Conservation (phyloP, 2,888 invertebrate species). For the Aleiodes alternator region DNA sequence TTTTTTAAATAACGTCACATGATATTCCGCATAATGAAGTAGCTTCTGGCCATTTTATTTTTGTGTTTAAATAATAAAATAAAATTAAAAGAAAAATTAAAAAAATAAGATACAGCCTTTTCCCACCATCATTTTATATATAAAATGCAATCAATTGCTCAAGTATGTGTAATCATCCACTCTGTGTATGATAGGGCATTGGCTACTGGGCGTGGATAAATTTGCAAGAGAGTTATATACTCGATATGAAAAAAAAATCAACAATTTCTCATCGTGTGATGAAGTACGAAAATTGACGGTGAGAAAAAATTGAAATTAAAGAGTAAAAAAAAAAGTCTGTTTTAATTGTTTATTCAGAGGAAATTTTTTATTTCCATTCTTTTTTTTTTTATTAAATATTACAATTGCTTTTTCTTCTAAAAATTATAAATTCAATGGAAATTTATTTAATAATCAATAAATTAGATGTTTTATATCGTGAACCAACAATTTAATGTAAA, state of each 20-base stretch:
- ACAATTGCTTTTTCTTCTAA: too few relatives aligned
- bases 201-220: slow-evolving; percentile 74
- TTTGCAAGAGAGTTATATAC: slow-evolving; percentile 57
- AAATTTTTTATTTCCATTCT: not conserved
- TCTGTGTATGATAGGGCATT: slow-evolving; percentile 66
- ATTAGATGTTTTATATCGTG: not conserved
- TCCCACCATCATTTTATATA: slow-evolving; percentile 46
- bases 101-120: slow-evolving; percentile 50
- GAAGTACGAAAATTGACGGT: slow-evolving; percentile 10
- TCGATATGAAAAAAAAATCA: slow-evolving; percentile 44
- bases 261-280: slow-evolving; percentile 16
- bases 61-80: slow-evolving; percentile 12
- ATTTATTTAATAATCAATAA: not conserved
- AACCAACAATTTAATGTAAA: slow-evolving; percentile 22
- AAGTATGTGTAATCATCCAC: slow-evolving; percentile 69
- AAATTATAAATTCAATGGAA: not conserved
- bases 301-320: not conserved
- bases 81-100: too few relatives aligned
- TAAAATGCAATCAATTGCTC: slow-evolving; percentile 39
- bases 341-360: too few relatives aligned
- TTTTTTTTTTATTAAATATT: not conserved
- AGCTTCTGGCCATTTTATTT: slow-evolving; percentile 67
- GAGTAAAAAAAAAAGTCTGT: too few relatives aligned
- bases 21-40: slow-evolving; percentile 65
- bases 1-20: slow-evolving; percentile 61